These are phyloP conservation scores for Acromyrmex echinatior DNA, from an alignment of 1,140 invertebrate genomes.

Conservation along the genomic window DNA sequence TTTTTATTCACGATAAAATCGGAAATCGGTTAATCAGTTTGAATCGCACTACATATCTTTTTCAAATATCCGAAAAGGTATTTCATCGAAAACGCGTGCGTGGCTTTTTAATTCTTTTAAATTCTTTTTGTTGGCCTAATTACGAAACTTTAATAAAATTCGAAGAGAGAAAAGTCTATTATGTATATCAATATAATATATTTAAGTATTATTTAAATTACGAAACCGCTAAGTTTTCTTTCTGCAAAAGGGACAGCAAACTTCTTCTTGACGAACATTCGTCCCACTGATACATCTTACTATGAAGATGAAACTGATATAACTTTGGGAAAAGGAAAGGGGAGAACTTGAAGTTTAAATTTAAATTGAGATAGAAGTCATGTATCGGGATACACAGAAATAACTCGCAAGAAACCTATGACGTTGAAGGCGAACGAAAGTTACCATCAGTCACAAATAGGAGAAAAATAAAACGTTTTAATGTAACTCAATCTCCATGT, in stretches of 20 bases:
- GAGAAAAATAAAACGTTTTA: constrained; percentile 6
- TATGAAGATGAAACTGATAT: constrained; percentile 38
- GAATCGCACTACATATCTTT: not conserved
- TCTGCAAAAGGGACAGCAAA: not conserved
- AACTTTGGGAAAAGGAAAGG: not conserved
- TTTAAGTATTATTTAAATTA: constrained; percentile 47
- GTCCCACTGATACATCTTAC: constrained; percentile 29
- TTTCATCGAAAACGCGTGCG: not conserved
- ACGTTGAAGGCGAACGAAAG: constrained; percentile 37
- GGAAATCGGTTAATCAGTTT: not conserved
- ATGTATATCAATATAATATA: not conserved
- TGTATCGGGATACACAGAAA: constrained; percentile 60
- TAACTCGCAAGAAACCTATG: constrained; percentile 64
- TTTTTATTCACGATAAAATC: not conserved
- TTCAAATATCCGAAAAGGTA: constrained; percentile 7
- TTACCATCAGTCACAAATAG: constrained; percentile 54
- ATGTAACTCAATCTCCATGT: not conserved
- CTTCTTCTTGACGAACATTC: constrained; percentile 18
- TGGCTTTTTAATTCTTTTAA: constrained; percentile 30
- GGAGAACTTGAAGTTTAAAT: constrained; percentile 33
- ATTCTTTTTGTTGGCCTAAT: constrained; percentile 15
- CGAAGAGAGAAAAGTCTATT: not conserved
- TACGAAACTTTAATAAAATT: constrained; percentile 25
- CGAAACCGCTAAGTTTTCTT: not conserved
- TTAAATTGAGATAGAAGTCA: constrained; percentile 65